Evolutionary conservation across 2,797 vertebrate genomes (phyloP), one percentile per base, ranked within the genome.

Genomic region (Paedocypris micromegethes): DNA sequence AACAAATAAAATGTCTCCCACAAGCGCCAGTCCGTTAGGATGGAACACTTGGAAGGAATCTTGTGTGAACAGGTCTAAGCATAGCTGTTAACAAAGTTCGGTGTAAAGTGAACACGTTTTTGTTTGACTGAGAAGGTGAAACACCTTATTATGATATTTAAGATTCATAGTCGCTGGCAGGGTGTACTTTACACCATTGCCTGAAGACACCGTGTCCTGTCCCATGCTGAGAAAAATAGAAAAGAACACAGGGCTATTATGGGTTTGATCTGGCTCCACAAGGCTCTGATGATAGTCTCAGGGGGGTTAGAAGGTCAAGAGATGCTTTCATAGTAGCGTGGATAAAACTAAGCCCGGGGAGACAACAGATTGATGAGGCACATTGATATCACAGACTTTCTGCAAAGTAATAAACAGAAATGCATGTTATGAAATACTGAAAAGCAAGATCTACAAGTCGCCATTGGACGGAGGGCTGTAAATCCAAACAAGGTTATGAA

Each of bases 281-380:
- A 62, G 57, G 54, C 55, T 75, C 74, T 76, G 68, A 76, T 72
- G 69, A 70, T 83, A 72, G 78, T 79, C 84, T 81, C 72, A 54
- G 81, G 82, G 84, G 72, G 83, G 83, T 88, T 82, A 84, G 82
- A 83, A 82, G 79, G 80, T 83, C 80, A 86, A 78, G 76, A 66
- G 78, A 73, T 76, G 68, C 78, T 80, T 77, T 81, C 58, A 75
- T 76, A 74, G 72, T 72, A 75, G 64, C 58, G 41, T 47, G 59
- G 66, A 68, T 64, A 75, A 75, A 74, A 63, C 75, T 54, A 79
- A 75, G 76, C 67, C 72, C 53, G 6, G 59, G 72, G 64, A 74
- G 76, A 78, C 53, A 72, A 74, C 66, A 75, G 76, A 80, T 77
- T 68, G 79, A 72, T 76, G 70, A 80, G 79, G 80, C 75, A 71